Evolutionary conservation across 2,888 invertebrate species (phyloP).

Genomic region (Sympetrum striolatum): DNA sequence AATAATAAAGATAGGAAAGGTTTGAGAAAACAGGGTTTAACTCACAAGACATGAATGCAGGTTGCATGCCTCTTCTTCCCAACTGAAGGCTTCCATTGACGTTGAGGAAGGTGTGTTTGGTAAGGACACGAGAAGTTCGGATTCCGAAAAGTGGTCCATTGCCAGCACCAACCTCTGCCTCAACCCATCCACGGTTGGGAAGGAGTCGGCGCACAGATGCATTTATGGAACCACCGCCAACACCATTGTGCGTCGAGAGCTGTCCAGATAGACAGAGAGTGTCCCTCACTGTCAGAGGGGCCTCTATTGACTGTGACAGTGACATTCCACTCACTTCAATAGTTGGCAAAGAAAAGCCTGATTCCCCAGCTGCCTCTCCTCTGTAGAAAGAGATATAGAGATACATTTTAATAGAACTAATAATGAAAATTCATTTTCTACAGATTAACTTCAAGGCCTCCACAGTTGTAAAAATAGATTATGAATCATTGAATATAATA

Average conservation of each 20-base stretch:
- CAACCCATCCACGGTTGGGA: constrained; percentile 86
- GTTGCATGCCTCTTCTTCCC: constrained; percentile 76
- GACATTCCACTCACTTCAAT: constrained; percentile 94
- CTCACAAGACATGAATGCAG: constrained; percentile 80
- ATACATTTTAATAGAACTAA: not conserved
- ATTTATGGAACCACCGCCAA: constrained; percentile 78
- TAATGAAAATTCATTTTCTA: not conserved
- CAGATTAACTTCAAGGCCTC: no score
- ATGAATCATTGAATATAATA: no score
- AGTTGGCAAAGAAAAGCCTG: constrained; percentile 64
- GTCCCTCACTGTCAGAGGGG: constrained; percentile 85
- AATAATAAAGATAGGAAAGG: not conserved
- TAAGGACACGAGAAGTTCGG: constrained; percentile 79
- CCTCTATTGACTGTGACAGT: constrained; percentile 91
- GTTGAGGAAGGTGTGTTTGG: constrained; percentile 77
- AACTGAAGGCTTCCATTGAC: constrained; percentile 79
- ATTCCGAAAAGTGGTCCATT: constrained; percentile 81
- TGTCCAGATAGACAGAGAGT: constrained; percentile 84
- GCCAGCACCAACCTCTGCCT: constrained; percentile 84
- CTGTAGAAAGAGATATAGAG: not conserved
- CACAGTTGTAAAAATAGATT: no score
- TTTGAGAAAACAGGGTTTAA: constrained; percentile 47
- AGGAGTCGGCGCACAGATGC: constrained; percentile 78
- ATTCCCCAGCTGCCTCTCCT: constrained; percentile 37
- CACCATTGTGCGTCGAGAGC: constrained; percentile 84